Percentiles rank a stretch among this genome's conserved stretches.
Evolutionary conservation across 2,888 invertebrate genomes (phyloP).

Genomic region (Cistogaster globosa): DNA sequence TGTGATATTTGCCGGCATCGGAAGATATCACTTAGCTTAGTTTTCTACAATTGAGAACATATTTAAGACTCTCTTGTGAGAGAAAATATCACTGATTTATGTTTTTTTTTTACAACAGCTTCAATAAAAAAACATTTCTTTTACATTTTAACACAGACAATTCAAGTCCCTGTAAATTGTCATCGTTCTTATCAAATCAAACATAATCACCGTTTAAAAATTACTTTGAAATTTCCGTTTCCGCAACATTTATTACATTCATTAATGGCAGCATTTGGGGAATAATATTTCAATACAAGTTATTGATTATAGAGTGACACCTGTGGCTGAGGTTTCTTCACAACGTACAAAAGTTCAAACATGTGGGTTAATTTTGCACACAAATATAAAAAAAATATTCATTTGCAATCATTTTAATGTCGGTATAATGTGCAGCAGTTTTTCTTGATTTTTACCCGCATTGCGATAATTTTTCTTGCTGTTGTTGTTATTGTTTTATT

Average conservation of each 20-base stretch:
- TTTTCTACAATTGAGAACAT: too few relatives aligned
- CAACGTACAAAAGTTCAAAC: conserved; percentile 3
- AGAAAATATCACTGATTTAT: too few relatives aligned
- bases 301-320: conserved; percentile 55
- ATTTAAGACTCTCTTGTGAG: too few relatives aligned
- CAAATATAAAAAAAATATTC: background rate
- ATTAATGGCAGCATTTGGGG: background rate
- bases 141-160: background rate
- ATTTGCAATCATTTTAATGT: conserved; percentile 22
- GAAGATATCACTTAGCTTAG: too few relatives aligned
- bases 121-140: too few relatives aligned
- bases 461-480: conserved; percentile 66
- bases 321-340: conserved; percentile 40
- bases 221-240: conserved; percentile 32
- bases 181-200: background rate
- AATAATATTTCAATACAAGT: background rate
- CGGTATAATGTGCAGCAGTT: conserved; percentile 49
- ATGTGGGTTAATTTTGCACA: background rate
- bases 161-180: background rate
- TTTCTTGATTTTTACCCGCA: conserved; percentile 70
- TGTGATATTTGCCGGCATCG: too few relatives aligned
- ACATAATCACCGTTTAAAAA: conserved; percentile 19
- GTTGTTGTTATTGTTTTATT: conserved; percentile 35
- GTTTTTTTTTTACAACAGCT: too few relatives aligned
- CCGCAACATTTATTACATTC: background rate